Evolutionary conservation across 1,140 invertebrate species (phyloP), one percentile per base, ranked within the genome.

Genomic region (Zaprionus lachaisei): DNA sequence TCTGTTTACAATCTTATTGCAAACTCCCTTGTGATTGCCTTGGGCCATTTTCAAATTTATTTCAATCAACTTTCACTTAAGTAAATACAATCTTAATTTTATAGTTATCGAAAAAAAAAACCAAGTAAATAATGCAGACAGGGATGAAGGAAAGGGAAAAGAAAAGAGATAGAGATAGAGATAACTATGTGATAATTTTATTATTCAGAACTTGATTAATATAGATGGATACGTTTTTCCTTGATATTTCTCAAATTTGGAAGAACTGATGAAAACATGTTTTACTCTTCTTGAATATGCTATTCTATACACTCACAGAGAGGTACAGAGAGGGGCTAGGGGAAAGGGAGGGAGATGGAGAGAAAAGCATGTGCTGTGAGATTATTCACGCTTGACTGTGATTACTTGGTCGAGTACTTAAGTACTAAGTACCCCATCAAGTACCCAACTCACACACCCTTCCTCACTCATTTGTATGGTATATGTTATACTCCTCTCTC

Each of bases 11-110:
- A 34, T 11, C 31, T 11, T 1, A 34, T 3, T 41, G 14, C 0
- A 2, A 41, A 41, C 15, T 5, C 1, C 15, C 15, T 41, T n/a
- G 11, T 20, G 6, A 34, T 26, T 73, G 75, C 71, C 70, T 77
- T 84, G 75, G 77, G 81, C 77, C 72, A 54, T 49, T 77, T 79
- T 61, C 26, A 38, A 74, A 71, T 81, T 84, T 84, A 82, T 77
- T 81, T 20, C 38, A 64, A 41, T 63, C 34, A 47, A 57, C 44
- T 49, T n/a, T 26, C 14, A 34, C 66, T 68, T 62, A 66, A 34
- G 37, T 63, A 72, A 63, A 47, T 74, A 77, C 71, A 77, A 70
- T 54, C 61, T 77, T 77, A 47, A 66, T 51, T 63, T 56, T 56
- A 62, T 60, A 26, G 15, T 17, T 47, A 47, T 44, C 6, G n/a